Evolutionary conservation across 2,888 invertebrate species (phyloP).

Genomic region (Pollenia amentaria): DNA sequence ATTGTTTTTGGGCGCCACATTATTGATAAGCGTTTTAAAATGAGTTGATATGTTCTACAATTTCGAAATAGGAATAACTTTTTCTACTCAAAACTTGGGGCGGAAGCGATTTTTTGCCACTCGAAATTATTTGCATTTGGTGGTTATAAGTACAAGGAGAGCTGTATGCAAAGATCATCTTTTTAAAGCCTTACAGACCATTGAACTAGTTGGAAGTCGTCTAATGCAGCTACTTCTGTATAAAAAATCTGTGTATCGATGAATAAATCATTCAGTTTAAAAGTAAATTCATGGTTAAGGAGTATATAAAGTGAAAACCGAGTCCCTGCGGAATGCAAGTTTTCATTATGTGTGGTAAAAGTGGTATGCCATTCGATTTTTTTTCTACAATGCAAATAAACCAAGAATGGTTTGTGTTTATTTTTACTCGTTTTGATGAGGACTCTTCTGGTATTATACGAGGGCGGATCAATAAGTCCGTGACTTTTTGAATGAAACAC

Average conservation of each 20-base stretch:
- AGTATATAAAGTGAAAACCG: conserved; percentile 59
- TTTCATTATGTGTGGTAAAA: conserved; percentile 75
- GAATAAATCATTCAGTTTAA: conserved; percentile 55
- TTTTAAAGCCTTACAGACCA: conserved; percentile 35
- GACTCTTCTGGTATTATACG: too few relatives aligned
- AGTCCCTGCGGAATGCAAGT: conserved; percentile 77
- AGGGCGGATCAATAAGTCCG: too few relatives aligned
- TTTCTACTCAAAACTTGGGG: conserved; percentile 51
- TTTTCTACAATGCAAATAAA: too few relatives aligned
- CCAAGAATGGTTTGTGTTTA: conserved; percentile 41
- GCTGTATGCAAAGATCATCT: too few relatives aligned
- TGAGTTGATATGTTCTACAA: too few relatives aligned
- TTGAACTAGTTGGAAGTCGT: conserved; percentile 38
- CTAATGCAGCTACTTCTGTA: conserved; percentile 32
- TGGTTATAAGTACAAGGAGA: conserved; percentile 23
- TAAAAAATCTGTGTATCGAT: conserved; percentile 42
- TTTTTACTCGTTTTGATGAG: too few relatives aligned
- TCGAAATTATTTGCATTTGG: conserved; percentile 48
- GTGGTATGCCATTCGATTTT: conserved; percentile 78
- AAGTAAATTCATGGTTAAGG: conserved; percentile 36
- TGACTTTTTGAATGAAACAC: too few relatives aligned
- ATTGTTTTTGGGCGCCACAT: too few relatives aligned
- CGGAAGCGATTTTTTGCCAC: conserved; percentile 41
- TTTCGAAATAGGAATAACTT: too few relatives aligned
- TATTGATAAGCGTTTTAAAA: too few relatives aligned